phyloP scores from a whole-genome alignment of 2,888 invertebrate species.

The Conomelus anceps region DNA sequence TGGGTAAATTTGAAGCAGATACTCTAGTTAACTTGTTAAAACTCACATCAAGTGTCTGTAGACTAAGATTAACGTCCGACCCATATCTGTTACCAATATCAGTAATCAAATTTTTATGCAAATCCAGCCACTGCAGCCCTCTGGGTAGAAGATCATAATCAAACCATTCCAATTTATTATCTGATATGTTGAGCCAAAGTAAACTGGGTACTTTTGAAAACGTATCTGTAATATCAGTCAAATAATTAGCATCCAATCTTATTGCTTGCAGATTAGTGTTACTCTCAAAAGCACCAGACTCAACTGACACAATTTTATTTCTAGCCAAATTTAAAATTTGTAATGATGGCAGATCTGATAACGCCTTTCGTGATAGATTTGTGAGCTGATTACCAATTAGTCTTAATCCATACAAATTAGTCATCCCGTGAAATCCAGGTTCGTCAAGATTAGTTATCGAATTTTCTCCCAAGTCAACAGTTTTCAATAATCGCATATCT shows the following conservation, averaged over 20 bases:
- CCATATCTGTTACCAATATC: constrained; percentile 70
- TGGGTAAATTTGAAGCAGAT: constrained; percentile 68
- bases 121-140: constrained; percentile 79
- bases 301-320: constrained; percentile 71
- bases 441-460: constrained; percentile 72
- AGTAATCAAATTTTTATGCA: constrained; percentile 77
- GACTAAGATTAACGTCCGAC: constrained; percentile 60
- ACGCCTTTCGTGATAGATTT: constrained; percentile 71
- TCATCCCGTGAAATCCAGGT: constrained; percentile 74
- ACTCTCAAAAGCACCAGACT: constrained; percentile 72
- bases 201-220: constrained; percentile 77
- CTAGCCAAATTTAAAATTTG: constrained; percentile 83
- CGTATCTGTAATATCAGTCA: constrained; percentile 74
- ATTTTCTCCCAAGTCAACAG: constrained; percentile 88
- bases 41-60: constrained; percentile 84
- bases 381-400: constrained; percentile 82
- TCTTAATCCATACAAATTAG: constrained; percentile 77
- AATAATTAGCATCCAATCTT: constrained; percentile 75
- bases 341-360: constrained; percentile 69
- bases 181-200: constrained; percentile 84
- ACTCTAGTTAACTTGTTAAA: constrained; percentile 79
- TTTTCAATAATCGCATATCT: constrained; percentile 77
- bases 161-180: constrained; percentile 82
- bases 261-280: constrained; percentile 77
- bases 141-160: constrained; percentile 79